Evolutionary conservation across 2,888 invertebrate species (phyloP), one percentile per base, ranked within the genome.

Genomic region (Dioctria linearis): DNA sequence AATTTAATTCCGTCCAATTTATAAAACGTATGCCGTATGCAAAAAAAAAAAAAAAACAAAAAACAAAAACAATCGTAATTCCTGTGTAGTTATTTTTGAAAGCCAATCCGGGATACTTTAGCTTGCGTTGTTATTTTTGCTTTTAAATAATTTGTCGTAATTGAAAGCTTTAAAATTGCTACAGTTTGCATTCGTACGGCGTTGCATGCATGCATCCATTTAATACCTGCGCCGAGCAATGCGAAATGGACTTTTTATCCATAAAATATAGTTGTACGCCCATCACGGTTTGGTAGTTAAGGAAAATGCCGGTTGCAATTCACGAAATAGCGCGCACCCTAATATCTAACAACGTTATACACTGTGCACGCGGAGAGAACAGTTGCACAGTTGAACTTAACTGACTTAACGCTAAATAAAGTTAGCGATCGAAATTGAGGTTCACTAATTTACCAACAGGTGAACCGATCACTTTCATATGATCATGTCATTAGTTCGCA

Each of bases 401-500:
- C 43, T n/a, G 46, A 8, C 42, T 43, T 39, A 40, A 40, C 54
- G 25, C 73, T 75, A 75, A 75, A 75, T 75, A 59, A 63, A 75
- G 73, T 75, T 59, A 75, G 59, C 59, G 57, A 59, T 43, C 49
- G n/a, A 63, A 76, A 76, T 63, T 76, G 46, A 63, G 76, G 49
- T 49, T 43, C 76, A 76, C 63, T 76, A 76, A 76, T 76, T 76
- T 63, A 76, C 46, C 76, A 76, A 76, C 76, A 76, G 76, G 76
- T 76, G 76, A 76, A 76, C 51, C 76, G 76, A 76, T 76, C 63
- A 25, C 76, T 25, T 25, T 76, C 76, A 63, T 76, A 76, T 76
- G 76, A 76, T 76, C 76, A 76, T 76, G 76, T 76, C 76, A 76
- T 76, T 76, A 76, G 76, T 63, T 76, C 76, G 76, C 76, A 76